Conservation (phyloP, 2,888 invertebrate species). For the Onthophagus sagittarius region DNA sequence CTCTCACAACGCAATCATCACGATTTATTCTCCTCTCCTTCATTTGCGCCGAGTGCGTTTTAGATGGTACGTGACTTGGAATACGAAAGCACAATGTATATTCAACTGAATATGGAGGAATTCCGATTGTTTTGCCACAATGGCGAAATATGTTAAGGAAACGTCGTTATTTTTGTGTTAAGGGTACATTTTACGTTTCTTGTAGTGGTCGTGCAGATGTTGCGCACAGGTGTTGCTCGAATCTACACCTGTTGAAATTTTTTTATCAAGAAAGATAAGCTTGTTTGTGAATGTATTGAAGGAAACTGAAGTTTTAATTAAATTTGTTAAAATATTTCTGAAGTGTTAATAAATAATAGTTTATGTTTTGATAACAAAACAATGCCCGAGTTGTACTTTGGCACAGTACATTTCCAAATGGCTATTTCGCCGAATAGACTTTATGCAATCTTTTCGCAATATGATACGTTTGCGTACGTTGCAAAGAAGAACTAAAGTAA, state of each 20-base stretch:
- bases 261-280: background rate
- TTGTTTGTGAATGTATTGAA: background rate
- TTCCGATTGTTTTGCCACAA: background rate
- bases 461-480: background rate
- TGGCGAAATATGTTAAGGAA: background rate
- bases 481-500: background rate
- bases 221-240: background rate
- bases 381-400: no score
- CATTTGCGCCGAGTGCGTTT: background rate
- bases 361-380: no score
- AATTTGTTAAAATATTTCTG: no score
- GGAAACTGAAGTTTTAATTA: background rate
- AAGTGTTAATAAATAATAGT: no score
- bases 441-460: background rate
- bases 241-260: background rate
- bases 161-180: background rate
- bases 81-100: background rate
- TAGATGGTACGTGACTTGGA: background rate
- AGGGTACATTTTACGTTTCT: background rate
- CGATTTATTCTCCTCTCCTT: background rate
- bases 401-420: background rate
- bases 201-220: background rate
- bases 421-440: background rate
- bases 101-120: background rate
- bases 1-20: background rate